Conservation (phyloP, 2,113 vertebrate genomes). For the Elgaria multicarinata region DNA sequence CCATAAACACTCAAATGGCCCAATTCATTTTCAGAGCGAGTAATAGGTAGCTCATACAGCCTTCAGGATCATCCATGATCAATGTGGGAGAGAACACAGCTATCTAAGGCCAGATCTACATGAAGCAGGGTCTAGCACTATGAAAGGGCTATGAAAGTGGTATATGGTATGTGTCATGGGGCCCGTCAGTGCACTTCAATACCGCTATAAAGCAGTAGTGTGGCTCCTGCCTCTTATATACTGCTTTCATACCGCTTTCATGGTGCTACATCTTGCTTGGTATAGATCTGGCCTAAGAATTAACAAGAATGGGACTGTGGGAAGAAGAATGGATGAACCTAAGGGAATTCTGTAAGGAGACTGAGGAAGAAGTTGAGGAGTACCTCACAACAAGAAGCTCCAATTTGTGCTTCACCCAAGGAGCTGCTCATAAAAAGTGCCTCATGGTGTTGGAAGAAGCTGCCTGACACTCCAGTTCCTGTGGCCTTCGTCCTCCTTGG, state of each 20-base stretch:
- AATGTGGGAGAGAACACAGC: neutral
- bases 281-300: too few species aligned
- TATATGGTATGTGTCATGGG: too few species aligned
- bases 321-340: too few species aligned
- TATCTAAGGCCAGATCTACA: too few species aligned
- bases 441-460: neutral
- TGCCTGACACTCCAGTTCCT: neutral
- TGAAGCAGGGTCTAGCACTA: too few species aligned
- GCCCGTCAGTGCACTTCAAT: too few species aligned
- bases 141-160: too few species aligned
- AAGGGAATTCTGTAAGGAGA: neutral
- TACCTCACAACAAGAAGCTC: neutral
- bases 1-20: neutral
- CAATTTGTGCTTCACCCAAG: neutral
- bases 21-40: neutral
- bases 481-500: neutral
- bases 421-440: neutral
- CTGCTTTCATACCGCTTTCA: too few species aligned
- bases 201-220: too few species aligned
- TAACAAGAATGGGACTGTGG: too few species aligned
- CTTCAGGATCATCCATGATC: neutral
- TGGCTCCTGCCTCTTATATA: too few species aligned
- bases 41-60: neutral
- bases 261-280: too few species aligned
- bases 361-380: neutral